Conservation (phyloP, 2,888 invertebrate species). For the Argyra leucocephala region DNA sequence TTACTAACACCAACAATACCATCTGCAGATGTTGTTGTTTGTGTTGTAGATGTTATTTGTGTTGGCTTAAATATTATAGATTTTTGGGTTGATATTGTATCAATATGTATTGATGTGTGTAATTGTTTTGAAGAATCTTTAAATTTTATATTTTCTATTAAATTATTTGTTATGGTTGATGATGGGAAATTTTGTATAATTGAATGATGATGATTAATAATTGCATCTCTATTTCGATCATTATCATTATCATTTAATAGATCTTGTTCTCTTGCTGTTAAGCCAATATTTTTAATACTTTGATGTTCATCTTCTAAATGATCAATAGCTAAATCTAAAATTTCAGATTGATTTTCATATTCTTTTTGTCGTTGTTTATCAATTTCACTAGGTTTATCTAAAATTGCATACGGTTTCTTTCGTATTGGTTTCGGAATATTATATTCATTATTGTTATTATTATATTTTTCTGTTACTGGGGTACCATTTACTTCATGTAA, state of each 20-base stretch:
- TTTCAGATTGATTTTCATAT: constrained; percentile 37
- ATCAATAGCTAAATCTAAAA: constrained; percentile 41
- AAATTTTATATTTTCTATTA: neutral
- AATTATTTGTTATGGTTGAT: constrained; percentile 15
- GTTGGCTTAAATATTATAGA: neutral
- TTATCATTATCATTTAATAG: constrained; percentile 28
- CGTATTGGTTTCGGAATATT: constrained; percentile 33
- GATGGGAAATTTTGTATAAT: constrained; percentile 15
- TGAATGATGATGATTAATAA: constrained; percentile 20
- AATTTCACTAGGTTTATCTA: constrained; percentile 33
- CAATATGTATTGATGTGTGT: neutral
- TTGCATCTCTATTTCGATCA: constrained; percentile 12
- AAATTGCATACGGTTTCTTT: constrained; percentile 36
- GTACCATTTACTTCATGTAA: constrained; percentile 30
- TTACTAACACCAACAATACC: constrained; percentile 12
- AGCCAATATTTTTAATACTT: constrained; percentile 35
- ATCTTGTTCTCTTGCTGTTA: constrained; percentile 35
- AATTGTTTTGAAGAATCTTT: neutral
- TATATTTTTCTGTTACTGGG: neutral
- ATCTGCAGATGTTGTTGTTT: constrained; percentile 21
- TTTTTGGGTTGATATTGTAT: neutral
- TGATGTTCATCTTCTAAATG: constrained; percentile 36
- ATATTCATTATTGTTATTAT: constrained; percentile 30
- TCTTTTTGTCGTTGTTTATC: constrained; percentile 35
- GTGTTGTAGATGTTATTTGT: constrained; percentile 11